phyloP scores from a whole-genome alignment of 2,797 vertebrate species.

The Cetoscarus ocellatus region DNA sequence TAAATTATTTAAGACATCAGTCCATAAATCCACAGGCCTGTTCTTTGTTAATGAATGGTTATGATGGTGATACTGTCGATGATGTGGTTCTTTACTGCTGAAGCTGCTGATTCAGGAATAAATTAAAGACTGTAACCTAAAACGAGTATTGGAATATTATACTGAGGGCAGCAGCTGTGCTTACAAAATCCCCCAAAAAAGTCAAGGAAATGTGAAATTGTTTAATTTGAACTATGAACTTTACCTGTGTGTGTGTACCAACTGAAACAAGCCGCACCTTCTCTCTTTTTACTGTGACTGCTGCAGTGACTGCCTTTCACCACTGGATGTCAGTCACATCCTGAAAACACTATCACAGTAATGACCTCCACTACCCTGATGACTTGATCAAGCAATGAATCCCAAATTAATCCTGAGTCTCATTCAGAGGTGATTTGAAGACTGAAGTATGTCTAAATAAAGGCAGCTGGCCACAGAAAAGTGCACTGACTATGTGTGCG shows the following conservation, averaged over 20 bases:
- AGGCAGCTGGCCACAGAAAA: conserved; percentile 29
- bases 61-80: conserved; percentile 6
- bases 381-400: conserved; percentile 47
- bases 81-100: neutral
- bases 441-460: conserved; percentile 58
- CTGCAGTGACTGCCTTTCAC: conserved; percentile 38
- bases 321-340: conserved; percentile 44
- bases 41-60: neutral
- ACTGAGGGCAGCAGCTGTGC: neutral
- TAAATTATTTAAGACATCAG: neutral
- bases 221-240: neutral
- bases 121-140: conserved; percentile 17
- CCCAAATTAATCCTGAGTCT: conserved; percentile 57
- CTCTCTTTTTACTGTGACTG: neutral
- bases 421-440: conserved; percentile 57
- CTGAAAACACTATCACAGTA: neutral
- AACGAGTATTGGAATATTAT: neutral
- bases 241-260: no score
- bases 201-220: conserved; percentile 12
- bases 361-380: conserved; percentile 65
- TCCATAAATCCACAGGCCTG: neutral
- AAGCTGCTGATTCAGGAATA: neutral
- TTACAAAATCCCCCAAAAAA: neutral
- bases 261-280: neutral
- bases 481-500: neutral